Percentiles rank a stretch among this genome's conserved stretches.
These are phyloP conservation scores for Ceyx melanurus DNA, from an alignment of 2,113 vertebrate genomes.

Conservation along the genomic window DNA sequence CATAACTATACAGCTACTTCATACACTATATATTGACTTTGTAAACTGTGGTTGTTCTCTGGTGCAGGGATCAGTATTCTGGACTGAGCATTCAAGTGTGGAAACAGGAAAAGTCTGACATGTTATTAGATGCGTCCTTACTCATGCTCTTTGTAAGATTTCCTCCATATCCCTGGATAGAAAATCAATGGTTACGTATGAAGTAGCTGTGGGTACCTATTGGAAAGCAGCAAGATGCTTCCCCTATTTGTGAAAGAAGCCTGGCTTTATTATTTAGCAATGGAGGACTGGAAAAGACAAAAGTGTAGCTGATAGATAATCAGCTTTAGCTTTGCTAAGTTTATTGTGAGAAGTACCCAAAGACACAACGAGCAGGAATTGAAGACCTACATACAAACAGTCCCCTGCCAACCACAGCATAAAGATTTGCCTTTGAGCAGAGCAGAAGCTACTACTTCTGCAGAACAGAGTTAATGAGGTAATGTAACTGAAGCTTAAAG, in stretches of 20 bases:
- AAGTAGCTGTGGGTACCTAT: conserved; percentile 32
- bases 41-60: conserved; percentile 50
- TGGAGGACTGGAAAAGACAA: background rate
- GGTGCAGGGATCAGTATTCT: conserved; percentile 48
- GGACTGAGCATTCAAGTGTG: conserved; percentile 27
- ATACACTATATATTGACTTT: conserved; percentile 67
- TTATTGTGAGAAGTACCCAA: background rate
- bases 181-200: conserved; percentile 68
- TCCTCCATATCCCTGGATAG: conserved; percentile 54
- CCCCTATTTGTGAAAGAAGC: background rate
- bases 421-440: conserved; percentile 22
- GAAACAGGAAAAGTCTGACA: conserved; percentile 59
- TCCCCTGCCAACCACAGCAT: background rate
- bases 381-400: background rate
- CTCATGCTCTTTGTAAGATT: conserved; percentile 63
- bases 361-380: background rate
- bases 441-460: background rate
- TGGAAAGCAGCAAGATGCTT: conserved; percentile 28
- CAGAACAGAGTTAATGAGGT: background rate
- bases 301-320: background rate
- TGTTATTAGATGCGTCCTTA: conserved; percentile 48
- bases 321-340: background rate
- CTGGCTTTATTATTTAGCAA: conserved; percentile 30
- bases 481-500: background rate
- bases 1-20: conserved; percentile 67